These are phyloP conservation scores for Melanotaenia trifasciata DNA, from an alignment of 2,797 vertebrate species.

Conservation along the genomic window DNA sequence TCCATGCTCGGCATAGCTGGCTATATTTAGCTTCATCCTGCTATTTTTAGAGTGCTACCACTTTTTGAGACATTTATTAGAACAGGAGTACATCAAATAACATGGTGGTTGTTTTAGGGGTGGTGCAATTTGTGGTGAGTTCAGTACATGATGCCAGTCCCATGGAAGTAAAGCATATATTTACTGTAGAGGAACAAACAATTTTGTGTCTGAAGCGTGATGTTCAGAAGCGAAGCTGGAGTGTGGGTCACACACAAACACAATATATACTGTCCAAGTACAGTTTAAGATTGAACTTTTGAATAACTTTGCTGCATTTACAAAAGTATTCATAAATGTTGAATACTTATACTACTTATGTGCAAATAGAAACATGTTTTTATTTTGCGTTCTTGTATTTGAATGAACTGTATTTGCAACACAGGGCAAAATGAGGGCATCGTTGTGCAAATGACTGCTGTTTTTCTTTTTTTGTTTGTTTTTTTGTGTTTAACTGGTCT, in stretches of 20 bases:
- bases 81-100: slow-evolving; percentile 80
- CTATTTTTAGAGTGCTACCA: slow-evolving; percentile 97
- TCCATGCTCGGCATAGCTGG: slow-evolving; percentile 91
- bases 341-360: no score
- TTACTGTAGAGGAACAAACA: slow-evolving; percentile 69
- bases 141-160: slow-evolving; percentile 89
- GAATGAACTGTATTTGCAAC: not conserved
- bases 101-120: slow-evolving; percentile 66
- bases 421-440: not conserved
- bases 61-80: slow-evolving; percentile 94
- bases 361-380: not conserved
- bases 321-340: not conserved
- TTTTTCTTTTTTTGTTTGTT: not conserved
- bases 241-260: slow-evolving; percentile 1
- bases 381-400: not conserved
- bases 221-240: not conserved
- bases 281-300: not conserved
- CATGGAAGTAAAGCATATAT: slow-evolving; percentile 48
- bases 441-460: not conserved
- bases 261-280: not conserved
- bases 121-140: slow-evolving; percentile 82
- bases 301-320: not conserved
- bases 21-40: slow-evolving; percentile 94
- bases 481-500: no score
- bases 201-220: slow-evolving; percentile 80